A percentile compares a stretch with the other conserved stretches of the same genome.
These are phyloP conservation scores for Circaetus cinerascens DNA, from an alignment of 2,113 vertebrate genomes.

Conservation along the genomic window DNA sequence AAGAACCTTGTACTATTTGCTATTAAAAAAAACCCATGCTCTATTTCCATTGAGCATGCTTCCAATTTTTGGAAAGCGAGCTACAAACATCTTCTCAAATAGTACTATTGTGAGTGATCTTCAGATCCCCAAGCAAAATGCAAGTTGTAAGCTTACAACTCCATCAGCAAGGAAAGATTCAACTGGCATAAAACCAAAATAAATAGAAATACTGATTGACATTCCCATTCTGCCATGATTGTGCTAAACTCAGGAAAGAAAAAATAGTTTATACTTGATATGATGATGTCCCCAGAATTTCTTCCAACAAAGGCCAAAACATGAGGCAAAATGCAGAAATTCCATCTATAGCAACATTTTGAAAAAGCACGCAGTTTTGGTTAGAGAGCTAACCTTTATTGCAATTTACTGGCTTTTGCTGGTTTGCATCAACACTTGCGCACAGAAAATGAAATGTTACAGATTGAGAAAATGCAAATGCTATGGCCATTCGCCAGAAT, in stretches of 20 bases:
- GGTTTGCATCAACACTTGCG: background rate
- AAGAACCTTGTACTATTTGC: background rate
- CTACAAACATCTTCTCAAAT: background rate
- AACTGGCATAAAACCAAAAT: background rate
- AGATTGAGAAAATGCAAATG: background rate
- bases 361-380: background rate
- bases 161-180: background rate
- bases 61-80: background rate
- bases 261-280: background rate
- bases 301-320: background rate
- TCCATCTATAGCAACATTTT: background rate
- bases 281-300: background rate
- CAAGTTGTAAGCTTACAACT: background rate
- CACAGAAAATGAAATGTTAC: background rate
- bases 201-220: background rate
- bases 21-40: background rate
- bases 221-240: background rate
- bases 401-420: background rate
- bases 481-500: background rate
- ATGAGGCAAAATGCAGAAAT: background rate
- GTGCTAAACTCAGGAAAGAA: background rate
- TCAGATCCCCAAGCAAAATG: background rate
- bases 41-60: background rate
- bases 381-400: background rate
- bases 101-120: background rate